Conservation (phyloP, 2,113 vertebrate species). For the Chloebia gouldiae region DNA sequence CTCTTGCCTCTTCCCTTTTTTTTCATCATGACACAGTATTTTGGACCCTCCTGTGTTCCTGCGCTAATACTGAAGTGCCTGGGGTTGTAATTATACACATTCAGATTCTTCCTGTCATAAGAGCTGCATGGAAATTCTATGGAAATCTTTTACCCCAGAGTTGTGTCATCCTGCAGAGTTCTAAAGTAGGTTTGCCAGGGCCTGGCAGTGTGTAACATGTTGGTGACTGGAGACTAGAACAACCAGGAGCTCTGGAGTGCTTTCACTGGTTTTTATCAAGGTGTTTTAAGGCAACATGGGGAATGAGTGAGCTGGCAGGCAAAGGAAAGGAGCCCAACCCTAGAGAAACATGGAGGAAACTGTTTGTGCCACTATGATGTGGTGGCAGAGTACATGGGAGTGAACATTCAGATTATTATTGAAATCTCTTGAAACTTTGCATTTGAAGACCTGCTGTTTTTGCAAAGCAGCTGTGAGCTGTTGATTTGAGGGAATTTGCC, state of each 20-base stretch:
- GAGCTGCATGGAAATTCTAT: neutral
- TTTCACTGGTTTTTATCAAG: neutral
- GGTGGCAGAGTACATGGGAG: neutral
- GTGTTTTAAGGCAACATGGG: neutral
- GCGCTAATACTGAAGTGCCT: too few species aligned
- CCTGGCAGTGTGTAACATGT: neutral
- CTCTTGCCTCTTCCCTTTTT: neutral
- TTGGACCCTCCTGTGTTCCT: neutral
- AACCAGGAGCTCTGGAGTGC: neutral
- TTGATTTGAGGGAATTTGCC: neutral
- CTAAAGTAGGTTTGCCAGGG: neutral
- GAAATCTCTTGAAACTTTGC: neutral
- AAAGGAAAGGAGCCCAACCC: neutral
- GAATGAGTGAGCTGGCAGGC: neutral
- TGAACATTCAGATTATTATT: neutral
- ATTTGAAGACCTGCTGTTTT: neutral
- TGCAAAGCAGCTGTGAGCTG: neutral
- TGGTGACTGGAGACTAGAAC: neutral
- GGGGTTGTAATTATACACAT: neutral
- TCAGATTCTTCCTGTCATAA: neutral
- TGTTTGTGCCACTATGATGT: neutral
- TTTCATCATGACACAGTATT: rapidly evolving
- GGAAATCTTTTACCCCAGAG: neutral
- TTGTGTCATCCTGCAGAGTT: neutral
- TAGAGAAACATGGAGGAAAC: neutral